Evolutionary conservation across 2,797 vertebrate genomes (phyloP), one percentile per base, ranked within the genome.

Genomic region (Poliocrania exsul): DNA sequence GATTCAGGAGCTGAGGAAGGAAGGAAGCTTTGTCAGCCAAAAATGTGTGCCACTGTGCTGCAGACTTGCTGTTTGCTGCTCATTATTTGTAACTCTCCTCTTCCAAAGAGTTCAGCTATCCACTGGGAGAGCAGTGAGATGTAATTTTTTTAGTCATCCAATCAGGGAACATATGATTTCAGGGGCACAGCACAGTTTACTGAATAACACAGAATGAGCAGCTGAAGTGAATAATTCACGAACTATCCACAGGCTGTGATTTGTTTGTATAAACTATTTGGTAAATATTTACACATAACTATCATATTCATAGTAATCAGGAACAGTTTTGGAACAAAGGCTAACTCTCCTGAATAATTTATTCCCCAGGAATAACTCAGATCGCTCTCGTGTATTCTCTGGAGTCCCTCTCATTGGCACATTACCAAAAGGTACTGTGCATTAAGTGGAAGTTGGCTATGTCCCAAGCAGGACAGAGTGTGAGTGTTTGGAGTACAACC

Each of bases 241-340:
- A 89, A 44, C 19, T 33, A 87, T 80, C 74, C 78, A 67, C 18
- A 79, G 70, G 35, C 31, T 60, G 21, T 26, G 18, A 81, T 94
- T 95, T 92, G 81, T 95, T 94, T 92, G 37, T 81, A 60, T 92
- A 93, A 96, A 90, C 71, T 92, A 77, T 94, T 94, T 94, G 82
- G 53, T 84, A 95, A 96, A 95, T 82, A 64, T 46, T 88, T 93
- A 57, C 0, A 0, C 28, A 37, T 29, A 88, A 23, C 83, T 77
- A 53, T 65, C 60, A 29, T 66, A 82, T 94, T 94, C 78, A 86
- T 37, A 64, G 83, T n/a, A 46, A 93, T 96, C 83, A 82, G 83
- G 46, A 92, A 60, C 0, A 2, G 60, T 79, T 93, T 80, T 61
- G 71, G 81, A 95, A 86, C 51, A 92, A 95, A 92, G 57, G 71